Conservation (phyloP, 2,797 vertebrate genomes). For the Megaceryle alcyon region DNA sequence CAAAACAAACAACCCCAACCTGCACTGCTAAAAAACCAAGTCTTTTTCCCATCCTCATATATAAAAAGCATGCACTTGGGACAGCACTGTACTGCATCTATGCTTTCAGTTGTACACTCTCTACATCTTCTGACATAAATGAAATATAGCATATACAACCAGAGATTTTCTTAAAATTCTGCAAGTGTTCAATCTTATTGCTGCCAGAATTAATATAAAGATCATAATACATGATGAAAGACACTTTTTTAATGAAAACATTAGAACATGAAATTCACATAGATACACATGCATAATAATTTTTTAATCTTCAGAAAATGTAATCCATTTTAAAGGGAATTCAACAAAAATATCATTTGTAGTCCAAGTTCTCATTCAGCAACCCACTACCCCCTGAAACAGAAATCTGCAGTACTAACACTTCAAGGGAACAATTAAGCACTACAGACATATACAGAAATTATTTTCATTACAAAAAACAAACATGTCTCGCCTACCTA, state of each 20-base stretch:
- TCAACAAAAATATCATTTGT: not conserved
- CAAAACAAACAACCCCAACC: not conserved
- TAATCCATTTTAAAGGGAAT: not conserved
- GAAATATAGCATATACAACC: not conserved
- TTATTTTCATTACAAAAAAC: not conserved
- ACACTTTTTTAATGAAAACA: not conserved
- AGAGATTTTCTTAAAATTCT: not conserved
- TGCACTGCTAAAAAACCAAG: not conserved
- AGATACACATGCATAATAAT: not conserved
- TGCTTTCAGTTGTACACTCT: not conserved
- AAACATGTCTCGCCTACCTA: constrained; percentile 80
- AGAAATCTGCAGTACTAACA: not conserved
- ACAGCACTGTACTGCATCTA: not conserved
- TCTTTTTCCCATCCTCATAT: not conserved
- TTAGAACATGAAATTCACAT: not conserved
- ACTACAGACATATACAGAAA: not conserved
- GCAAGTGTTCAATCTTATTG: not conserved
- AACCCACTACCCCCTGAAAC: not conserved
- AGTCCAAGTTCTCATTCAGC: not conserved
- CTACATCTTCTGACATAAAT: not conserved
- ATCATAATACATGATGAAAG: not conserved
- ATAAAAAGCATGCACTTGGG: not conserved
- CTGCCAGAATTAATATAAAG: not conserved
- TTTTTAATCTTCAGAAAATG: not conserved
- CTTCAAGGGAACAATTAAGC: not conserved